A percentile compares a stretch with the other conserved stretches of the same genome.
phyloP scores from a whole-genome alignment of 64 coral and sea anemone genomes.

The Actinia tenebrosa region DNA sequence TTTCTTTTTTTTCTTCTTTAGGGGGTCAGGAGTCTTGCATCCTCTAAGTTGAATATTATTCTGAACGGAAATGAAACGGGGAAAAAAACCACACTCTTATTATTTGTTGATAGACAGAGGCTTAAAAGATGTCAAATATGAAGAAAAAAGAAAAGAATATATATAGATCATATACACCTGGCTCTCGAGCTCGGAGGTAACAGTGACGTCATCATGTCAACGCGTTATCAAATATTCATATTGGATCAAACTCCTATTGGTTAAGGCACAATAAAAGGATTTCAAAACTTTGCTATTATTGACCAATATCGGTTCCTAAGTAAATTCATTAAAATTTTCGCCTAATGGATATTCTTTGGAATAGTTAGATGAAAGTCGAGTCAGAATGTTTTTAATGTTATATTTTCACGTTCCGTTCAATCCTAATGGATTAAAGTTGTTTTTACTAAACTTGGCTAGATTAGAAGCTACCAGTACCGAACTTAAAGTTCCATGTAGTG shows the following conservation, averaged over 20 bases:
- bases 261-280: neutral
- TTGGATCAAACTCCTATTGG: neutral
- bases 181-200: neutral
- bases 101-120: slow-evolving; percentile 10
- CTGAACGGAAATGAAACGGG: neutral
- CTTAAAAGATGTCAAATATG: neutral
- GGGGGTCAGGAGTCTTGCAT: no score
- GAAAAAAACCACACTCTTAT: neutral
- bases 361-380: neutral
- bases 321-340: slow-evolving; percentile 11
- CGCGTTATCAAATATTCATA: neutral
- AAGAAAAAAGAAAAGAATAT: neutral
- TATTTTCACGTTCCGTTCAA: neutral
- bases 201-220: neutral
- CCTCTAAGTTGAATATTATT: neutral
- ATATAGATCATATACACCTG: slow-evolving; percentile 8
- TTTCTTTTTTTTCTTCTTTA: neutral
- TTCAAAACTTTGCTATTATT: neutral
- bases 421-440: neutral
- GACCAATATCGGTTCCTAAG: slow-evolving; percentile 4
- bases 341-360: neutral
- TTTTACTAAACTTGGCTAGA: neutral
- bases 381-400: neutral
- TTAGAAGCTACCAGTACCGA: neutral
- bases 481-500: neutral